phyloP scores from a whole-genome alignment of 1,140 invertebrate genomes.

The Diprion similis region DNA sequence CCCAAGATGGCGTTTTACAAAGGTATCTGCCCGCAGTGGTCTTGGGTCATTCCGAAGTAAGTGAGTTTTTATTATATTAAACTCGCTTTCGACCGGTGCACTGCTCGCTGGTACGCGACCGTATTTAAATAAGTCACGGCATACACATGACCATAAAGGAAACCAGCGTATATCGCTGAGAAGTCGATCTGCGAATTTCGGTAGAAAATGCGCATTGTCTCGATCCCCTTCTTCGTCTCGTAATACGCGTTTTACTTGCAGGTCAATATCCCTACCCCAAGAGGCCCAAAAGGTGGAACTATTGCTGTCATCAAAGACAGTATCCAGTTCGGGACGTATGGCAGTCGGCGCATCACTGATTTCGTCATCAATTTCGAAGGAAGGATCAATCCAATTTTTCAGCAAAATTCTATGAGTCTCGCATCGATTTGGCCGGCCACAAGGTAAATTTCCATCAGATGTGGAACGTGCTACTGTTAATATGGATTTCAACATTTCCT shows the following conservation, averaged over 20 bases:
- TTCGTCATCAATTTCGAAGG: not conserved
- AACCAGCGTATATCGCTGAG: not conserved
- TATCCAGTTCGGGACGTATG: not conserved
- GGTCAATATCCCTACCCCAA: slow-evolving; percentile 1
- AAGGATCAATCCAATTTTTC: not conserved
- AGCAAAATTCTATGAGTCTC: slow-evolving; percentile 1
- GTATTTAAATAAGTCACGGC: slow-evolving; percentile 12
- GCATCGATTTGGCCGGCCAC: not conserved
- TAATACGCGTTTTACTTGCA: not conserved
- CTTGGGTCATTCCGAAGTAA: not conserved
- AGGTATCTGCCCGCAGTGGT: not conserved
- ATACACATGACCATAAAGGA: slow-evolving; percentile 24
- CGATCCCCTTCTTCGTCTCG: slow-evolving; percentile 13
- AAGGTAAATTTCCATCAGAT: slow-evolving; percentile 2
- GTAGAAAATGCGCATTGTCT: slow-evolving; percentile 11
- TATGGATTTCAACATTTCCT: slow-evolving; percentile 6
- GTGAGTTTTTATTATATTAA: slow-evolving; percentile 20
- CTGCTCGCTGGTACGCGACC: slow-evolving; percentile 24
- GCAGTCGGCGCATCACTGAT: not conserved
- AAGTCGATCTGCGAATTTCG: slow-evolving; percentile 14
- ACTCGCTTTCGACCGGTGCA: slow-evolving; percentile 21
- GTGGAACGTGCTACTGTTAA: slow-evolving; percentile 14
- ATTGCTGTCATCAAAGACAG: slow-evolving; percentile 10
- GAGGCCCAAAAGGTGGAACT: slow-evolving; percentile 5
- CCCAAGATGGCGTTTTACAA: not conserved